Evolutionary conservation across 2,888 invertebrate species (phyloP).

Genomic region (Troilus luridus): DNA sequence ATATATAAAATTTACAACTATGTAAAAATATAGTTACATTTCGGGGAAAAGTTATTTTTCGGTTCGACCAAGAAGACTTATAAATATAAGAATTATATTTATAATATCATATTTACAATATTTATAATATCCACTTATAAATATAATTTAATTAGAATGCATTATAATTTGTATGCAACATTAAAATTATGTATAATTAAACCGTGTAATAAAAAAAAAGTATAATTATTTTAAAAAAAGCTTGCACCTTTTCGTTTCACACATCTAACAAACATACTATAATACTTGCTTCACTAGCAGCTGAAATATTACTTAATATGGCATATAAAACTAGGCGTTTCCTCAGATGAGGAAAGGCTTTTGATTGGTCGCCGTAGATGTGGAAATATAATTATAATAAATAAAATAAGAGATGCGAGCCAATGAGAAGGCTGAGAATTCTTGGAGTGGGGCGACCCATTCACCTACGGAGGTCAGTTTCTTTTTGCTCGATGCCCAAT

Average conservation of each 20-base stretch:
- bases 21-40: too few species aligned
- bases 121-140: too few species aligned
- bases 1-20: too few species aligned
- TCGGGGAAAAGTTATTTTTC: too few species aligned
- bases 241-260: not conserved
- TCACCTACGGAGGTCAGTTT: constrained; percentile 56
- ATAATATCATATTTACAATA: too few species aligned
- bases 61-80: too few species aligned
- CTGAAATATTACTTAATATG: constrained; percentile 10
- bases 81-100: too few species aligned
- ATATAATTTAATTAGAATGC: too few species aligned
- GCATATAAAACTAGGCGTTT: constrained; percentile 24
- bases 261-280: not conserved
- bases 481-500: constrained; percentile 63
- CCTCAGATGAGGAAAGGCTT: not conserved
- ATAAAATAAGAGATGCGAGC: constrained; percentile 31
- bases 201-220: not conserved
- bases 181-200: not conserved
- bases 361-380: not conserved
- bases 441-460: constrained; percentile 6
- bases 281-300: not conserved
- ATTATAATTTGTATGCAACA: not conserved
- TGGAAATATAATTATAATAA: constrained; percentile 48
- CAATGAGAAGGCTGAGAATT: constrained; percentile 21
- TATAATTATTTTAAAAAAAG: not conserved